Percentiles rank a stretch among this genome's conserved stretches.
phyloP scores from a whole-genome alignment of 2,797 vertebrate species.

The Myripristis murdjan region DNA sequence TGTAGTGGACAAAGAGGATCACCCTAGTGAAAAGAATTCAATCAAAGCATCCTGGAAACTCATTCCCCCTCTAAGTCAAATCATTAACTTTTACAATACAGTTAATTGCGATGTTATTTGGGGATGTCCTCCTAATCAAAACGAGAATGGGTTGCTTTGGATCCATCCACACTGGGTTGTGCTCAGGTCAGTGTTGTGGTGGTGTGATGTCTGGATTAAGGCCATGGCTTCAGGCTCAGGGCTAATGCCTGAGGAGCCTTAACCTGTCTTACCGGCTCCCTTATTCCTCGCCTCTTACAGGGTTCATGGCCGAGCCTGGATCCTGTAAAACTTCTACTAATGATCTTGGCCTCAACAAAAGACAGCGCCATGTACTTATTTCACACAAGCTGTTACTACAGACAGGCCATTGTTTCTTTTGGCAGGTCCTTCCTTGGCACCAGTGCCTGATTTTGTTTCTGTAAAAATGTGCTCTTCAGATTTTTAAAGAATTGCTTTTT shows the following conservation, averaged over 20 bases:
- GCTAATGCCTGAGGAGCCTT: background rate
- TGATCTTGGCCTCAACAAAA: too few species aligned
- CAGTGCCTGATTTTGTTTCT: too few species aligned
- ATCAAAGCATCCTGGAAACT: background rate
- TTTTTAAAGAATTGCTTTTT: too few species aligned
- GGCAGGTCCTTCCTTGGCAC: too few species aligned
- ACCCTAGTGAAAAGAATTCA: background rate
- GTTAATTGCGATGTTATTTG: background rate
- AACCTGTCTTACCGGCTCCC: background rate
- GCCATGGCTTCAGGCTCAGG: too few species aligned
- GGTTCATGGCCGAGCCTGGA: too few species aligned
- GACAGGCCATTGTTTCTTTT: too few species aligned
- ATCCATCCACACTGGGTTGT: background rate
- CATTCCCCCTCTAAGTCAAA: background rate
- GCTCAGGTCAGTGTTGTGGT: background rate
- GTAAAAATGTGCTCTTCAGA: too few species aligned
- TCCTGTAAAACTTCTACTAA: too few species aligned
- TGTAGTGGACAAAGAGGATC: background rate
- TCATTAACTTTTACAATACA: conserved; percentile 13
- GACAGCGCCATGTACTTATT: too few species aligned
- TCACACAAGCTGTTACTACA: too few species aligned
- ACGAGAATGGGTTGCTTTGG: background rate
- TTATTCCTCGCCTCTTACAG: too few species aligned
- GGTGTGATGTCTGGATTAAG: background rate
- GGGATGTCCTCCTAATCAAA: background rate